phyloP scores from a whole-genome alignment of 2,888 invertebrate species.

The Polyploca ridens region DNA sequence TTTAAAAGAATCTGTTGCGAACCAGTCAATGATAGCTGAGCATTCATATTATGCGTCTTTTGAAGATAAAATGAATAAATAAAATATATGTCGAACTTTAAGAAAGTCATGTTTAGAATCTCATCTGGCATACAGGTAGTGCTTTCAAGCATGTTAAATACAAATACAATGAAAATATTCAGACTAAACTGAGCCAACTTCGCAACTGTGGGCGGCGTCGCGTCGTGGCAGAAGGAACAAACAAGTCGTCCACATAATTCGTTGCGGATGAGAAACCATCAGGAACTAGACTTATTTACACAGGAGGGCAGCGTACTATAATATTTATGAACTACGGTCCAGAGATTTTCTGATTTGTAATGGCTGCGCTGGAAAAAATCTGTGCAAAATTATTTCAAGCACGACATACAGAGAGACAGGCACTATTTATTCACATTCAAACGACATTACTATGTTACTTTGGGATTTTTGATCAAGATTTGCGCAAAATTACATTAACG shows the following conservation, averaged over 20 bases:
- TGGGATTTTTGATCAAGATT: background rate
- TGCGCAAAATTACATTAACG: background rate
- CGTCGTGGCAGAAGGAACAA: conserved; percentile 19
- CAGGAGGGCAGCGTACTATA: conserved; percentile 64
- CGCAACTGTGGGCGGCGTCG: conserved; percentile 19
- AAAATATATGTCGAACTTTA: background rate
- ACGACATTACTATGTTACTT: no score
- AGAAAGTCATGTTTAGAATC: background rate
- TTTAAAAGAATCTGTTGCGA: background rate
- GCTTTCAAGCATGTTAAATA: background rate
- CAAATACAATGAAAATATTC: background rate
- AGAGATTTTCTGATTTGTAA: conserved; percentile 34
- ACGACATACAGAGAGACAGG: conserved; percentile 16
- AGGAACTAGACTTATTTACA: conserved; percentile 58
- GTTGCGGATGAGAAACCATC: conserved; percentile 53
- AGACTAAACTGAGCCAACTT: conserved; percentile 16
- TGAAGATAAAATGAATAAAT: background rate
- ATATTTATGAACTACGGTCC: conserved; percentile 60
- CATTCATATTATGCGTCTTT: background rate
- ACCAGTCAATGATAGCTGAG: background rate
- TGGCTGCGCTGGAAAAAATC: conserved; percentile 29
- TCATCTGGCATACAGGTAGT: background rate
- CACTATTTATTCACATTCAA: background rate
- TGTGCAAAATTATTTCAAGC: conserved; percentile 25
- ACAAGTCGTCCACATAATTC: conserved; percentile 37